phyloP scores from a whole-genome alignment of 2,797 vertebrate species.

The Buphagus erythrorhynchus region DNA sequence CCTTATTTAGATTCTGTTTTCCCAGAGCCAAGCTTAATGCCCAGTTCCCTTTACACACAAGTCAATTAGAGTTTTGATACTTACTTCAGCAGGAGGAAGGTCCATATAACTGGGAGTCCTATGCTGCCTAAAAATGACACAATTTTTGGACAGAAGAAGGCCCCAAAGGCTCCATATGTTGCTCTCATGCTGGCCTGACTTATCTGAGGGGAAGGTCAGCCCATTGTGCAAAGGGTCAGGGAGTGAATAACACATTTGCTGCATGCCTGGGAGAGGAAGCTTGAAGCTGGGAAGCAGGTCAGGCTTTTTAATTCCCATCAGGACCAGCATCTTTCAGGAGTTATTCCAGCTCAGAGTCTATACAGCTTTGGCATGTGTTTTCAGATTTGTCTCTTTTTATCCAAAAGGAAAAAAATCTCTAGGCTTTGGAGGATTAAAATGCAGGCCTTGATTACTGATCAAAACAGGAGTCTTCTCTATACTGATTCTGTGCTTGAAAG shows the following conservation, averaged over 20 bases:
- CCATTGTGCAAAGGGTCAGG: not conserved
- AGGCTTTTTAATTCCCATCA: conserved; percentile 9
- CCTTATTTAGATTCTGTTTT: not conserved
- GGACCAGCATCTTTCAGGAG: not conserved
- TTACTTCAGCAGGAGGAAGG: not conserved
- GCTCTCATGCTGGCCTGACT: conserved; percentile 7
- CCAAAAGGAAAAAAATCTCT: not conserved
- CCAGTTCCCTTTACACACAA: not conserved
- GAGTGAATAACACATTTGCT: conserved; percentile 2
- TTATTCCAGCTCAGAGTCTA: not conserved
- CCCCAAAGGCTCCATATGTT: not conserved
- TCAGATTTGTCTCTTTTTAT: not conserved
- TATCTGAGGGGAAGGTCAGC: conserved; percentile 5
- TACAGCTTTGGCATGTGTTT: not conserved
- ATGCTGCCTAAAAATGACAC: conserved; percentile 15
- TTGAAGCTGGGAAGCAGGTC: not conserved
- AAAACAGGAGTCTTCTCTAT: not conserved
- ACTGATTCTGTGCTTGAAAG: not conserved
- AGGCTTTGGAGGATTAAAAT: not conserved
- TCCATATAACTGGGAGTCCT: not conserved
- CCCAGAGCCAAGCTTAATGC: not conserved
- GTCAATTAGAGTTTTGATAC: not conserved
- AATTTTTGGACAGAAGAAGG: not conserved
- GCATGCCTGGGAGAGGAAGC: conserved; percentile 4
- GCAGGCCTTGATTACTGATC: not conserved